Evolutionary conservation across 2,888 invertebrate genomes (phyloP).

Genomic region (Trichacis sp.): DNA sequence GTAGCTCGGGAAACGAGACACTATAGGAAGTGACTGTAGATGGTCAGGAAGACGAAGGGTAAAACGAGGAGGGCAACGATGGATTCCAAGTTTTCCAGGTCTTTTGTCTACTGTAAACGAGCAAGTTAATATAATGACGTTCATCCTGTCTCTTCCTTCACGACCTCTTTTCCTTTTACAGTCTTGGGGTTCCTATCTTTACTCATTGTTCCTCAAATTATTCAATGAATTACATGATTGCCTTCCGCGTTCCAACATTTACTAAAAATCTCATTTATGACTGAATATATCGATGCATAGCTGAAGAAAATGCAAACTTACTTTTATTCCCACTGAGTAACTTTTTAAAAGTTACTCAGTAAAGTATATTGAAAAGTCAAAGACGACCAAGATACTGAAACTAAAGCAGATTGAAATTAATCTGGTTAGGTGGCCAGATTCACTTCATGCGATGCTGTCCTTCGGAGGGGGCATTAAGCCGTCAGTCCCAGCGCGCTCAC

Average conservation of each 20-base stretch:
- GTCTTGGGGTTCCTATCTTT: constrained; percentile 32
- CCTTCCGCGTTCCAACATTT: neutral
- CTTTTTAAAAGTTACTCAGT: no score
- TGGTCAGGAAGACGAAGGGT: constrained; percentile 35
- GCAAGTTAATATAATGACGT: constrained; percentile 44
- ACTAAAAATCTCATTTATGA: no score
- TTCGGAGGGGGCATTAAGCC: no score
- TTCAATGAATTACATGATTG: neutral
- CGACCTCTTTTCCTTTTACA: constrained; percentile 23
- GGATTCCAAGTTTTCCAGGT: constrained; percentile 59
- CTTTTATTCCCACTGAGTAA: no score
- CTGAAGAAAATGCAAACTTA: no score
- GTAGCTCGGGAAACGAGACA: constrained; percentile 30
- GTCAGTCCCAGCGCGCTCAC: no score
- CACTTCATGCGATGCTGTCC: no score
- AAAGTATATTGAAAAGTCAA: no score
- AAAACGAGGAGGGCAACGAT: constrained; percentile 34
- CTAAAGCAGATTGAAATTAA: no score
- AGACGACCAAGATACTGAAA: no score
- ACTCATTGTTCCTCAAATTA: constrained; percentile 27
- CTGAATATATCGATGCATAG: no score
- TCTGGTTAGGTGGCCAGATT: no score
- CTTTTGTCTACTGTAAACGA: constrained; percentile 64
- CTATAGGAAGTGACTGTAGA: constrained; percentile 41
- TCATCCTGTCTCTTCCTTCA: constrained; percentile 33